A percentile compares a stretch with the other conserved stretches of the same genome.
Conservation (phyloP, 2,113 vertebrate genomes). For the Percina caprodes region DNA sequence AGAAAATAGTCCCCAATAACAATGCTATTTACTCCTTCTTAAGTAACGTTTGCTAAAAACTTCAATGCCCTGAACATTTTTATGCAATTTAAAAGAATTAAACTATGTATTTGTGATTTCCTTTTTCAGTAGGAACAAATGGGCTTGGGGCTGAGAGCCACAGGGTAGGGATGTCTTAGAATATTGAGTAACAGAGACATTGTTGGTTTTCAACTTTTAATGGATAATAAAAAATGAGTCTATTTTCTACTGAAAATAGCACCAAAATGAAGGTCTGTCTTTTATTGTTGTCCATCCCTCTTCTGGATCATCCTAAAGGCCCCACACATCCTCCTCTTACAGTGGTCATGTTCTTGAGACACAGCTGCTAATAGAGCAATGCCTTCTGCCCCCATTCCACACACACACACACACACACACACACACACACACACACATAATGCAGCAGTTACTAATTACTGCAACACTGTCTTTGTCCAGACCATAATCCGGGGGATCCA, state of each 20-base stretch:
- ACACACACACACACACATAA: constrained; percentile 17
- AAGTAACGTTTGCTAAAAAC: background rate
- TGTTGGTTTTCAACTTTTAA: background rate
- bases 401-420: constrained; percentile 19
- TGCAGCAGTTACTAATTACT: constrained; percentile 66
- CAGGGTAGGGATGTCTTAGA: background rate
- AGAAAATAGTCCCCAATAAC: background rate
- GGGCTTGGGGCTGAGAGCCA: background rate
- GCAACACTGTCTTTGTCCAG: constrained; percentile 78
- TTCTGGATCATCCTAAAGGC: background rate
- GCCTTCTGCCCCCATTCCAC: constrained; percentile 52
- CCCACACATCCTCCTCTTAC: constrained; percentile 45
- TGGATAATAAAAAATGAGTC: background rate
- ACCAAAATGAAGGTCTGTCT: background rate
- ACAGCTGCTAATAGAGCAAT: constrained; percentile 79
- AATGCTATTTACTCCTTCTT: background rate
- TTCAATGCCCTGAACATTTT: background rate
- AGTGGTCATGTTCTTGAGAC: constrained; percentile 60
- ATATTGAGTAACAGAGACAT: background rate
- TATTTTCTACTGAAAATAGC: background rate
- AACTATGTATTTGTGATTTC: background rate
- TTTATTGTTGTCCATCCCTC: constrained; percentile 9
- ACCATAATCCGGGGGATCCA: constrained; percentile 74
- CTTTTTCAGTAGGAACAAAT: background rate
- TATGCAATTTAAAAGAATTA: background rate